Base-by-base conservation (phyloP, 2,113 vertebrate species). In the Lipophrys pholis region DNA sequence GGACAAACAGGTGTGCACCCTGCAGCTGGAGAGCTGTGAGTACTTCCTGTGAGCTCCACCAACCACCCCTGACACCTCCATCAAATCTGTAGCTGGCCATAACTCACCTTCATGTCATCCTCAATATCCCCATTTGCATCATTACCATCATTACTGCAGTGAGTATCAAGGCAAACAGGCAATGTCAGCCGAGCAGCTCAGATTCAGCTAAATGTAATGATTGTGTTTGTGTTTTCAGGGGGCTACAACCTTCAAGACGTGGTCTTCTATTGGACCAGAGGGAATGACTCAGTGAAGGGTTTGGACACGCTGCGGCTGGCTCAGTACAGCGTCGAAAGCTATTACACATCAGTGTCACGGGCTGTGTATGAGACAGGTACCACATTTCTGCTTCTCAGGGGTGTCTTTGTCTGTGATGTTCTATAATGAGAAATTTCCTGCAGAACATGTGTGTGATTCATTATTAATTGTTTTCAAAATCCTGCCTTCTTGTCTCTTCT, bases 21-120 rank as follows among this genome's bases (percentile, higher is more conserved):
- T 97, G 83, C 96, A 97, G 93, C 95, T 97, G 76, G 96, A 97
- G 92, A 97, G 96, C 94, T 97, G 96, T 97, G 94, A 96, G 95
- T 90, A 49, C 55, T 85, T 17, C 38, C 59, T 50, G 42, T 30
- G 45, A 63, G 41, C 67, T 41, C 46, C 70, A 73, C 61, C 74
- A 64, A 58, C 21, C 21, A 30, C 21, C 2, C 4, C 21, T 30
- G 21, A 30, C 21, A 30, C 58, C 16, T 41, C 30, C 46, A 59
- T 64, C 71, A 43, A 30, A 38, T 62, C 43, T 77, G 53, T 70
- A 38, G 30, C 21, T 61, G 68, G 57, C 54, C n/a, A 70, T 45
- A 16, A 49, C 54, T 58, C 38, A 76, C 50, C 71, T 42, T 15
- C 59, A 60, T 57, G 7, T 21, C 60, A 53, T 66, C 21, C 21